Conservation (phyloP, 2,797 vertebrate species). For the Intellagama lesueurii region DNA sequence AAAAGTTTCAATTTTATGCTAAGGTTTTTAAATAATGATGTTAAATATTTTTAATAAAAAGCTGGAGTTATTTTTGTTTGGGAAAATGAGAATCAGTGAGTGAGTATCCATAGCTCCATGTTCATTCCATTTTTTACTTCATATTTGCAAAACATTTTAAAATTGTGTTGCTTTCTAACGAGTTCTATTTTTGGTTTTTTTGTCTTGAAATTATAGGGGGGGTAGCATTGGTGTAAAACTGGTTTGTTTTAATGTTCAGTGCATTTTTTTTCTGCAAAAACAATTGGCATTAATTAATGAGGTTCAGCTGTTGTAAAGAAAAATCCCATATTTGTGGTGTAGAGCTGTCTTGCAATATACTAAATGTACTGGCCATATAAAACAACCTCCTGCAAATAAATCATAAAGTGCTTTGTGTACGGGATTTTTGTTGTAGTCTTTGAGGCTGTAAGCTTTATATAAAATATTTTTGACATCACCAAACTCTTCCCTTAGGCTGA, state of each 20-base stretch:
- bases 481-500: constrained; percentile 71
- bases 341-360: constrained; percentile 17
- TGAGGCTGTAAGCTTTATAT: constrained; percentile 71
- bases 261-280: constrained; percentile 66
- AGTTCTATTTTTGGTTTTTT: constrained; percentile 79
- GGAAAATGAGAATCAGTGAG: constrained; percentile 92
- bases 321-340: constrained; percentile 11
- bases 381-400: constrained; percentile 65
- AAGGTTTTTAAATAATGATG: constrained; percentile 75
- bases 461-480: constrained; percentile 77
- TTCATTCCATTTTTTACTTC: constrained; percentile 87
- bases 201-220: constrained; percentile 65
- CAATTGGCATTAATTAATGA: constrained; percentile 50
- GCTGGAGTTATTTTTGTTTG: constrained; percentile 94
- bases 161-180: constrained; percentile 75
- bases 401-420: constrained; percentile 73
- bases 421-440: constrained; percentile 75
- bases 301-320: background rate
- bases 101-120: constrained; percentile 94
- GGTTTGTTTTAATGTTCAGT: constrained; percentile 77
- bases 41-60: constrained; percentile 91
- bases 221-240: constrained; percentile 64
- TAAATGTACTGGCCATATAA: constrained; percentile 69
- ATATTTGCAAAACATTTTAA: constrained; percentile 75
- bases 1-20: constrained; percentile 70